These are phyloP conservation scores for Molorchus minor DNA, from an alignment of 2,888 invertebrate genomes.

Conservation along the genomic window DNA sequence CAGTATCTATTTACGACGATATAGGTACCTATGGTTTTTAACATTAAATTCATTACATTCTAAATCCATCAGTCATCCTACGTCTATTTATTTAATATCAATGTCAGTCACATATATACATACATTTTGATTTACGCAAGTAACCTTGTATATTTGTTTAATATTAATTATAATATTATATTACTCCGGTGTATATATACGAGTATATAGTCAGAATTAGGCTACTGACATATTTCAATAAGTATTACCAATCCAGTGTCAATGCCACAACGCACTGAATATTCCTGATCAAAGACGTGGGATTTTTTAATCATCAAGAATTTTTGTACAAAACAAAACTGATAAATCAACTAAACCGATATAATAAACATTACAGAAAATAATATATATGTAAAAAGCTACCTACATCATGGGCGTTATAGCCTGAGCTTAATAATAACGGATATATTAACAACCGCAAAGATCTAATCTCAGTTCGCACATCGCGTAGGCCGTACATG, in stretches of 20 bases:
- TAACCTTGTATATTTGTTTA: constrained; percentile 27
- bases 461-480: neutral
- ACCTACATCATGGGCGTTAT: neutral
- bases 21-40: no score
- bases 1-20: no score
- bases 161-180: constrained; percentile 15
- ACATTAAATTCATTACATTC: no score
- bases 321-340: neutral
- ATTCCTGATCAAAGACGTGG: neutral
- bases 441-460: neutral
- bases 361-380: no score
- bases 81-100: neutral
- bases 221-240: no score
- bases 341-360: no score
- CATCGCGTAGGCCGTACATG: constrained; percentile 20
- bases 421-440: neutral
- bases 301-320: no score
- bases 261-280: constrained; percentile 15
- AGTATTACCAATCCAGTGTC: constrained; percentile 18
- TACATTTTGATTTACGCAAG: neutral
- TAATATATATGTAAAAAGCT: neutral
- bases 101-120: no score
- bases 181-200: constrained; percentile 15
- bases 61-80: no score
- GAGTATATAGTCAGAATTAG: no score